Conservation (phyloP, 2,888 invertebrate species). For the Opisthograptis luteolata region DNA sequence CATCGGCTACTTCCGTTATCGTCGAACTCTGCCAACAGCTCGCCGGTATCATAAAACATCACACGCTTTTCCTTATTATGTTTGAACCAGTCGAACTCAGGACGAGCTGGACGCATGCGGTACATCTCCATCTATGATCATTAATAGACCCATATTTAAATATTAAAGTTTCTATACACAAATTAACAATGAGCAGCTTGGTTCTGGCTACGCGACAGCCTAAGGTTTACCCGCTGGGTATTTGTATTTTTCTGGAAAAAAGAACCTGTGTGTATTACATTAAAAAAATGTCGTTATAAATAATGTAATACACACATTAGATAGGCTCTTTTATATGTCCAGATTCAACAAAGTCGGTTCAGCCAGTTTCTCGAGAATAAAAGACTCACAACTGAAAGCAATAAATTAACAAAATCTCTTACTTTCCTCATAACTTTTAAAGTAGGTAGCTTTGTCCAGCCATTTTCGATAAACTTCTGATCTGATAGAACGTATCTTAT, state of each 20-base stretch:
- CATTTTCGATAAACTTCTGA: conserved; percentile 71
- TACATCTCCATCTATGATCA: conserved; percentile 76
- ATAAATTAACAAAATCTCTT: conserved; percentile 25
- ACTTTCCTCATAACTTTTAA: conserved; percentile 77
- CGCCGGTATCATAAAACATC: conserved; percentile 67
- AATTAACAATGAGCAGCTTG: too few relatives aligned
- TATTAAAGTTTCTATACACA: too few relatives aligned
- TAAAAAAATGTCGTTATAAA: too few relatives aligned
- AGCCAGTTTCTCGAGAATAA: too few relatives aligned
- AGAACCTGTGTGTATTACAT: too few relatives aligned
- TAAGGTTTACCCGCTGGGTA: too few relatives aligned
- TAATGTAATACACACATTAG: too few relatives aligned
- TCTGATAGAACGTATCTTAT: conserved; percentile 69
- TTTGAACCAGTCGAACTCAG: conserved; percentile 77
- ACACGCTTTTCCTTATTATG: conserved; percentile 66
- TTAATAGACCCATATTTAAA: neutral
- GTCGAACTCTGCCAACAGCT: conserved; percentile 68
- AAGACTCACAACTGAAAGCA: too few relatives aligned
- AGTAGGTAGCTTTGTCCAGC: conserved; percentile 76
- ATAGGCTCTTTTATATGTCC: too few relatives aligned
- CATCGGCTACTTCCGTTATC: conserved; percentile 67
- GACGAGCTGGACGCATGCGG: conserved; percentile 74
- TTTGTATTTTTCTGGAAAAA: too few relatives aligned
- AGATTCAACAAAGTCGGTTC: too few relatives aligned
- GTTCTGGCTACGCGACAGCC: too few relatives aligned